A percentile compares a stretch with the other conserved stretches of the same genome.
These are phyloP conservation scores for Drosophila lacicola DNA, from an alignment of 2,888 invertebrate species.

Conservation along the genomic window DNA sequence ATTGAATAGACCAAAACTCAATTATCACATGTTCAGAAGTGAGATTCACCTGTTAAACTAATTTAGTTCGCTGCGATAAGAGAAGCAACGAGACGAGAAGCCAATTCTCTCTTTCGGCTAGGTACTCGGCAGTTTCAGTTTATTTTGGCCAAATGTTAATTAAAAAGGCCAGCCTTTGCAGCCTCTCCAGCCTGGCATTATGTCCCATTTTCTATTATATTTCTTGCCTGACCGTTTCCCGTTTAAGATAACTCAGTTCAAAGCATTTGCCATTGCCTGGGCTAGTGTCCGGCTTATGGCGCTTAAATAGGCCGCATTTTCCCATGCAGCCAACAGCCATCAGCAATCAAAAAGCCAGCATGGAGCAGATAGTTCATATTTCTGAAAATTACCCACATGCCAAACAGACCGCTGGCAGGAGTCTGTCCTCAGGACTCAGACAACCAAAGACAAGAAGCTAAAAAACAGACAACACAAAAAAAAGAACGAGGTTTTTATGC, in stretches of 20 bases:
- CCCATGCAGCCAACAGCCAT: conserved; percentile 21
- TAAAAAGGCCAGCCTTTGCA: conserved; percentile 51
- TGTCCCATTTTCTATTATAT: conserved; percentile 45
- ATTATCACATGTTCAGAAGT: conserved; percentile 67
- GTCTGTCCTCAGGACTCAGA: conserved; percentile 15
- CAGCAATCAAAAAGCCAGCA: conserved; percentile 53
- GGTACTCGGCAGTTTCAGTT: conserved; percentile 26
- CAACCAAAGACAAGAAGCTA: conserved; percentile 12
- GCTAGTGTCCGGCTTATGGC: conserved; percentile 37
- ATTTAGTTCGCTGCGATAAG: conserved; percentile 18
- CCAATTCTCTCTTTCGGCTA: conserved; percentile 2
- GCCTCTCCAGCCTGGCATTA: conserved; percentile 24
- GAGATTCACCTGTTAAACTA: conserved; percentile 40
- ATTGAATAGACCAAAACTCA: conserved; percentile 62
- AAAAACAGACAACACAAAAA: conserved; percentile 17
- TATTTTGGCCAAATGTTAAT: conserved; percentile 67
- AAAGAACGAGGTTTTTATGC: not conserved
- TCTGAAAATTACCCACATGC: conserved; percentile 64
- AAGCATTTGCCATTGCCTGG: conserved; percentile 6
- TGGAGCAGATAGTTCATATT: conserved; percentile 46
- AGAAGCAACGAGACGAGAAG: not conserved
- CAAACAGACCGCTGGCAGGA: conserved; percentile 21
- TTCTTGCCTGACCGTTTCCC: conserved; percentile 34
- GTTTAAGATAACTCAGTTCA: conserved; percentile 41
- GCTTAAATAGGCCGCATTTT: conserved; percentile 42